Percentiles rank a stretch among this genome's conserved stretches.
Evolutionary conservation across 2,113 vertebrate genomes (phyloP).

Genomic region (Empidonax traillii): DNA sequence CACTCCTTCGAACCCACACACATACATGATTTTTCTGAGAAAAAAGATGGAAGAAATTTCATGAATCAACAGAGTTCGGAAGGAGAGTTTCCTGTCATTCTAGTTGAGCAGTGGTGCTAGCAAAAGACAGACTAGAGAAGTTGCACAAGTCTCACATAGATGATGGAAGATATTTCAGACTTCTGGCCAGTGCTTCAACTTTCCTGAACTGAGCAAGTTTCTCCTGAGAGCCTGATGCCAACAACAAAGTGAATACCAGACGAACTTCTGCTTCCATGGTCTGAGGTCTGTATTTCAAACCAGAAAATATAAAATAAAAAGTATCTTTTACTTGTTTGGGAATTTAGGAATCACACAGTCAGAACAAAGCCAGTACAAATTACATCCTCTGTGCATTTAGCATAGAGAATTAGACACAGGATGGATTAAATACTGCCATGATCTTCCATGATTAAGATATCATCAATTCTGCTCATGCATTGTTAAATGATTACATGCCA

Average conservation of each 20-base stretch:
- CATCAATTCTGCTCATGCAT: neutral
- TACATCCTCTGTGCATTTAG: neutral
- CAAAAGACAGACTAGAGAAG: neutral
- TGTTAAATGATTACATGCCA: neutral
- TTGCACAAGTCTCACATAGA: neutral
- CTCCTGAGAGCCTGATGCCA: neutral
- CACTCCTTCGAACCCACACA: neutral
- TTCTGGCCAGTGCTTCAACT: neutral
- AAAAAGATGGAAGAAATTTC: neutral
- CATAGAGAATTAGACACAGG: neutral
- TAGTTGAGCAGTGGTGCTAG: neutral
- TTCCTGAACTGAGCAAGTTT: neutral
- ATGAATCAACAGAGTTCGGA: neutral
- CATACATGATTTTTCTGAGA: neutral
- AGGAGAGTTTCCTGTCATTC: neutral
- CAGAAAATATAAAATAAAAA: neutral
- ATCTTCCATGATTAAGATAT: neutral
- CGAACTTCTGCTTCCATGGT: neutral
- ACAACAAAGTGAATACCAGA: neutral
- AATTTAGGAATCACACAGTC: neutral
- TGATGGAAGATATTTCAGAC: neutral
- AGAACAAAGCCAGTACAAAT: neutral
- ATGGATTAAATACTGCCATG: neutral
- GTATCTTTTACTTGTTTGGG: neutral
- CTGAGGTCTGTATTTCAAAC: neutral